Base-by-base conservation (phyloP, 1,140 invertebrate genomes). In the Piezodorus guildinii region DNA sequence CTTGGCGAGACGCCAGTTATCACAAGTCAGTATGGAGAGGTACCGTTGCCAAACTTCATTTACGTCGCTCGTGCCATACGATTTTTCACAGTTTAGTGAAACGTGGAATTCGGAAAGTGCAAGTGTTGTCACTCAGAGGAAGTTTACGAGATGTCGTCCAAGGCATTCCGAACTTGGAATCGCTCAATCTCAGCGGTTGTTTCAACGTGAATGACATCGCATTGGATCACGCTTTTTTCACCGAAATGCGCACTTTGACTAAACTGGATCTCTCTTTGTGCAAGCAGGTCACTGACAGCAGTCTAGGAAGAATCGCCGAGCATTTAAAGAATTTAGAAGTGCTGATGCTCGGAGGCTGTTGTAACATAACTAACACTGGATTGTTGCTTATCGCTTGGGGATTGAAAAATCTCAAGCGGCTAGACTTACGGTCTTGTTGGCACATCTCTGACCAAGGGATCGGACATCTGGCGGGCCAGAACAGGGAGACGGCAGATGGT, bases 1-100 rank as follows among this genome's bases (percentile, higher is more conserved):
- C 87, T 23, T 96, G 93, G 93, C 76, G 90, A 63, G 92, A 96
- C 69, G 92, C 92, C 3, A 90, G 91, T 4, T 94, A 96, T 73
- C 84, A 90, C 69, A 86, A 91, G 65, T 89, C 87, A 6, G 91
- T 96, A 6, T 96, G 94, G 94, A 83, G 90, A 66, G 90, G 90
- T 45, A 90, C 94, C 5, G 90, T 94, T 72, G 92, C 94, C 0
- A 87, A 89, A 69, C 75, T 96, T 66, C 93, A 96, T 75, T 80
- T 96, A 43, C 80, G 88, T 46, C 81, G 88, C 66, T 83, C 90
- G 63, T 87, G 88, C 60, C 85, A 88, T 8, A 85, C 86, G 67
- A 79, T 96, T 25, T 95, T 94, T 74, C 81, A 83, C 19, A 92
- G 88, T 64, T 77, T 97, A 23, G 89, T 90, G 2, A 83, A 85